Evolutionary conservation across 1,140 invertebrate species (phyloP), one percentile per base, ranked within the genome.

Genomic region (Holcopasites calliopsidis): DNA sequence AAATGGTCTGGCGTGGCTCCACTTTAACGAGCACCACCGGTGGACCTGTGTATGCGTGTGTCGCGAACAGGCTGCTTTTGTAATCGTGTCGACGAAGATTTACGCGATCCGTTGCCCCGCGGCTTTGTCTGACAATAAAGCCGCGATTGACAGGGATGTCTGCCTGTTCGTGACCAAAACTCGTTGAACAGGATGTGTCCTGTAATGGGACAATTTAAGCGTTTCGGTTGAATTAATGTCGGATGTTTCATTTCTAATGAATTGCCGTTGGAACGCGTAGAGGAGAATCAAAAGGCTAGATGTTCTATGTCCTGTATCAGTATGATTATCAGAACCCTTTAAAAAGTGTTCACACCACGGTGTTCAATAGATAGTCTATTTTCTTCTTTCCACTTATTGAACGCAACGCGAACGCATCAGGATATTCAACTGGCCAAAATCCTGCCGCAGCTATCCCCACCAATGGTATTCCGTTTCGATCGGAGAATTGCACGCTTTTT

Each of bases 341-440:
- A n/a, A n/a, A n/a, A n/a, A n/a, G n/a, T n/a, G n/a, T n/a, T n/a
- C n/a, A n/a, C n/a, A n/a, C n/a, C n/a, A n/a, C n/a, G n/a, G n/a
- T n/a, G n/a, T n/a, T n/a, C n/a, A n/a, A n/a, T n/a, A n/a, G n/a
- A n/a, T n/a, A n/a, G n/a, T n/a, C n/a, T n/a, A n/a, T n/a, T n/a
- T n/a, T n/a, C n/a, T n/a, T n/a, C n/a, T n/a, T n/a, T n/a, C n/a
- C n/a, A n/a, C n/a, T n/a, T n/a, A n/a, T n/a, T n/a, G n/a, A n/a
- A n/a, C 7, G 28, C 6, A 26, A n/a, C 8, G 8, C 35, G 21
- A 16, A 2, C 31, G 8, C 21, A 8, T 44, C n/a, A 11, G 42
- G 60, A 70, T 70, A 70, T 60, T 58, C 54, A 58, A 47, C 60
- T 60, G 49, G 23, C 68, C 49, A 49, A 60, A 70, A 71, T 71